phyloP scores from a whole-genome alignment of 2,888 invertebrate genomes.

The Sycophila texana region DNA sequence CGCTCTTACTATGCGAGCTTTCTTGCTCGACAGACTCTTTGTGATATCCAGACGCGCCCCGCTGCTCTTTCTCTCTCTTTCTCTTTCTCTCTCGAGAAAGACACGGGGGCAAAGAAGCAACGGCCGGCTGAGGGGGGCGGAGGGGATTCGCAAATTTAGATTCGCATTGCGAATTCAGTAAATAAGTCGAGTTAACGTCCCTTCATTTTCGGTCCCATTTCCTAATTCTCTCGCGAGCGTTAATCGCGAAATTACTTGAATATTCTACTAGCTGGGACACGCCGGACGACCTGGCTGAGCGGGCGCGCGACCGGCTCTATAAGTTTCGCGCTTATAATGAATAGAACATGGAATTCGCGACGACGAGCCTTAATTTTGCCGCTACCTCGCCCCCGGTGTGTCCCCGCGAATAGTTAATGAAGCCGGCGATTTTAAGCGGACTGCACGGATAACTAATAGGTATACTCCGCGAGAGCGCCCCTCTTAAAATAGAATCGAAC shows the following conservation, averaged over 20 bases:
- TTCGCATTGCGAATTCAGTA: slow-evolving; percentile 45
- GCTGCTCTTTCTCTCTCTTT: neutral
- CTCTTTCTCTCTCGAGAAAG: no score
- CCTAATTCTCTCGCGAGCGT: slow-evolving; percentile 48
- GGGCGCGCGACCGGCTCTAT: slow-evolving; percentile 31
- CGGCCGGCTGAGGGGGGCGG: neutral
- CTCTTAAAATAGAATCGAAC: neutral
- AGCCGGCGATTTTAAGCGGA: slow-evolving; percentile 26
- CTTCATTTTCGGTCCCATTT: slow-evolving; percentile 45
- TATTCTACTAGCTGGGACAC: slow-evolving; percentile 33
- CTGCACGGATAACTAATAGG: slow-evolving; percentile 11
- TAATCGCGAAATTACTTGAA: slow-evolving; percentile 49
- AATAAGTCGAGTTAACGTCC: slow-evolving; percentile 48
- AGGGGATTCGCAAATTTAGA: slow-evolving; percentile 36
- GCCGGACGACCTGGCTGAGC: neutral
- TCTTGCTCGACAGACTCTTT: neutral
- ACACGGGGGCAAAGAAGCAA: neutral
- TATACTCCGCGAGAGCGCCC: neutral
- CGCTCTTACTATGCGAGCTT: neutral
- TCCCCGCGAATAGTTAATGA: slow-evolving; percentile 35
- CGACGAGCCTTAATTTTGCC: slow-evolving; percentile 32
- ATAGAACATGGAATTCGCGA: slow-evolving; percentile 48
- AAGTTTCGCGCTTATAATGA: slow-evolving; percentile 52
- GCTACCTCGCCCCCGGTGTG: neutral
- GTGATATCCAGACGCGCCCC: neutral